Evolutionary conservation across 2,113 vertebrate species (phyloP).

Genomic region (Embiotoca jacksoni): DNA sequence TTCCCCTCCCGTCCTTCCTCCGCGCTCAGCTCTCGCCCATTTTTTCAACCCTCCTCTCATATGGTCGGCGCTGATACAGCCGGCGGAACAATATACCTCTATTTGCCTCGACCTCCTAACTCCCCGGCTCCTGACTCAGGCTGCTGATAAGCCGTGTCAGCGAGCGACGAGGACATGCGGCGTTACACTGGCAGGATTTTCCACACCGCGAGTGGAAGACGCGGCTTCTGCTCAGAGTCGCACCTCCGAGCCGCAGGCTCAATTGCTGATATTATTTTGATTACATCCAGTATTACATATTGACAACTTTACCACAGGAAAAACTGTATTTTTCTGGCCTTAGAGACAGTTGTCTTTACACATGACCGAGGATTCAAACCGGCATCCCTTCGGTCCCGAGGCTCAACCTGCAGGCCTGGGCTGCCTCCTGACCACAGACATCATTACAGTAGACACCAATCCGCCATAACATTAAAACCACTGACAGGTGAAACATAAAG

Average conservation of each 20-base stretch:
- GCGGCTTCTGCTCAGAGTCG: conserved; percentile 21
- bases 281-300: background rate
- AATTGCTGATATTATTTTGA: conserved; percentile 8
- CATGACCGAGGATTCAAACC: too few species aligned
- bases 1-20: conserved; percentile 5
- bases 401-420: too few species aligned
- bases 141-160: conserved; percentile 66
- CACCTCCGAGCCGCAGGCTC: background rate
- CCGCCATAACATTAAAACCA: too few species aligned
- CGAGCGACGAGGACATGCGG: conserved; percentile 25
- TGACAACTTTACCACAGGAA: background rate
- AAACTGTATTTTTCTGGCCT: background rate
- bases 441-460: too few species aligned
- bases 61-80: conserved; percentile 60
- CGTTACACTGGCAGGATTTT: conserved; percentile 61
- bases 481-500: too few species aligned
- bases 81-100: conserved; percentile 42
- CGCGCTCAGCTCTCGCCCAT: conserved; percentile 17
- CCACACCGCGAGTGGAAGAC: conserved; percentile 1
- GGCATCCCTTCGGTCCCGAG: too few species aligned
- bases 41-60: conserved; percentile 31
- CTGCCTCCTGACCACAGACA: too few species aligned
- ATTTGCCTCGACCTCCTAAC: conserved; percentile 59
- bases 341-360: too few species aligned
- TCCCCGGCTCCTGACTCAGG: conserved; percentile 73